phyloP scores from a whole-genome alignment of 1,140 invertebrate genomes.

The Trichonephila clavipes region DNA sequence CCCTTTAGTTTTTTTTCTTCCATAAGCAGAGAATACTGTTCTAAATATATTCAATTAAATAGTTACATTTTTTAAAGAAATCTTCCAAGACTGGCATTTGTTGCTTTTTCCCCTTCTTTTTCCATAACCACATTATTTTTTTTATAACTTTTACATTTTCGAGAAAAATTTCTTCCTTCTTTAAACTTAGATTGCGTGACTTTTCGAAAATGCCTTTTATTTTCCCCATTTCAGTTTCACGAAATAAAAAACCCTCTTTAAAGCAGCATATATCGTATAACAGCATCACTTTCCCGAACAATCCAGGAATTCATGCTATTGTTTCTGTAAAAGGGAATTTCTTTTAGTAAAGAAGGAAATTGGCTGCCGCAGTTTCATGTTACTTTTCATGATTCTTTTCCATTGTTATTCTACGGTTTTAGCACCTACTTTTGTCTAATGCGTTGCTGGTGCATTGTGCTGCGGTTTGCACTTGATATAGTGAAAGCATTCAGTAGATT shows the following conservation, averaged over 20 bases:
- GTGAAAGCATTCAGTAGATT: constrained; percentile 34
- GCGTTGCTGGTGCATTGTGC: background rate
- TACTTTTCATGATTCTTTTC: constrained; percentile 27
- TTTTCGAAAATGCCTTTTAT: constrained; percentile 14
- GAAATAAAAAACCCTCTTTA: constrained; percentile 27
- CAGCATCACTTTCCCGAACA: constrained; percentile 21
- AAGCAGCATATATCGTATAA: constrained; percentile 27
- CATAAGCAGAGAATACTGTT: background rate
- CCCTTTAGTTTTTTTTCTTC: background rate
- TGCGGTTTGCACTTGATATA: constrained; percentile 26
- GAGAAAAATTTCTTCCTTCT: background rate
- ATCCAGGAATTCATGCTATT: constrained; percentile 29
- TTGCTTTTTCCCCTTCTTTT: background rate
- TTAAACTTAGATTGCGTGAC: background rate
- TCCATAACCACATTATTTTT: background rate
- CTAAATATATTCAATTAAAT: background rate
- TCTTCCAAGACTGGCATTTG: background rate
- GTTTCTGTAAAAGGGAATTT: constrained; percentile 31
- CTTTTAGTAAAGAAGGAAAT: constrained; percentile 23
- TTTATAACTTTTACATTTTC: background rate
- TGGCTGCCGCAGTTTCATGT: constrained; percentile 5
- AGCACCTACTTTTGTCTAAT: constrained; percentile 34
- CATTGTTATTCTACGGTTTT: constrained; percentile 25
- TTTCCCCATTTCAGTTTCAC: background rate
- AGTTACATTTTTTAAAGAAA: background rate